Evolutionary conservation across 2,797 vertebrate genomes (phyloP).

Genomic region (Acridotheres tristis): DNA sequence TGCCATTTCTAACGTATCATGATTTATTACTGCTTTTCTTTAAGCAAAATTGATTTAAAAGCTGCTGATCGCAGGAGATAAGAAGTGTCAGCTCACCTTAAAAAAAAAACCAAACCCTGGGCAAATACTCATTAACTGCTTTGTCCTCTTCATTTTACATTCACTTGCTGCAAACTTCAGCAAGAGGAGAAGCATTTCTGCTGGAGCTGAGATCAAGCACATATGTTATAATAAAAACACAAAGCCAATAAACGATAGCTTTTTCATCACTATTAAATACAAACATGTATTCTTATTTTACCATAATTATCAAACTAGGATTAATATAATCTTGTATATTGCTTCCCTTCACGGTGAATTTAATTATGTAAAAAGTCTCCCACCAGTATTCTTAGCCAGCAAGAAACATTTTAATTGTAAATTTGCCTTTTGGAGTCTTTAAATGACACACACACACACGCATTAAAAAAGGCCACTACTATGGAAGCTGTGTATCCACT

Average conservation of each 20-base stretch:
- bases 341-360: conserved; percentile 66
- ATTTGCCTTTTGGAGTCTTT: conserved; percentile 71
- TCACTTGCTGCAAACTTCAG: not conserved
- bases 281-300: conserved; percentile 58
- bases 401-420: conserved; percentile 78
- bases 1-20: not conserved
- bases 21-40: not conserved
- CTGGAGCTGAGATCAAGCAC: not conserved
- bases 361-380: conserved; percentile 67
- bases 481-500: conserved; percentile 69
- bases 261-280: conserved; percentile 58
- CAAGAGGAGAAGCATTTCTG: not conserved
- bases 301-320: conserved; percentile 70
- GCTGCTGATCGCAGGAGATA: not conserved
- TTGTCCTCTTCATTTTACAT: not conserved
- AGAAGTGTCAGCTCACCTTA: conserved; percentile 1
- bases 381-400: conserved; percentile 67
- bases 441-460: conserved; percentile 57
- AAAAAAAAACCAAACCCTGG: not conserved
- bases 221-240: not conserved
- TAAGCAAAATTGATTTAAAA: conserved; percentile 13
- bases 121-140: not conserved
- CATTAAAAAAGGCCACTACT: conserved; percentile 52
- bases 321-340: conserved; percentile 72
- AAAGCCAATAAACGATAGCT: conserved; percentile 30